These are phyloP conservation scores for Clarias fuscus DNA, from an alignment of 2,797 vertebrate genomes.

Conservation along the genomic window DNA sequence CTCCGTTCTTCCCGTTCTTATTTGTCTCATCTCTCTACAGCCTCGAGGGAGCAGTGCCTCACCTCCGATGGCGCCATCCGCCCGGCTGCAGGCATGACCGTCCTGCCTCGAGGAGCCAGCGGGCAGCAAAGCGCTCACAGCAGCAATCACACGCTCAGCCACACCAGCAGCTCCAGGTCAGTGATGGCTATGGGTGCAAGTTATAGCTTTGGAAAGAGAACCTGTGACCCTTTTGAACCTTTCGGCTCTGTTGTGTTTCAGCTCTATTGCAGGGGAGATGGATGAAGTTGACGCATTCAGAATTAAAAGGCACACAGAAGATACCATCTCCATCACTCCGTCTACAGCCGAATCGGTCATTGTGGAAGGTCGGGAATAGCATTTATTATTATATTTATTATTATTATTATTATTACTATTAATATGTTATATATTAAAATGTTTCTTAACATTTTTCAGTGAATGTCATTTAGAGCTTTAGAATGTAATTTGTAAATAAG, in stretches of 20 bases:
- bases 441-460: background rate
- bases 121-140: slow-evolving; percentile 69
- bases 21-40: slow-evolving; percentile 69
- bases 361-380: slow-evolving; percentile 84
- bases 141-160: slow-evolving; percentile 59
- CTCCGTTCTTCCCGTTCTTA: slow-evolving; percentile 60
- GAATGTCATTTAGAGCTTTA: background rate
- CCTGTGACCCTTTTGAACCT: background rate
- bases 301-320: slow-evolving; percentile 81
- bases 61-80: slow-evolving; percentile 78
- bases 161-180: slow-evolving; percentile 79
- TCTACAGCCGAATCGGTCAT: slow-evolving; percentile 83
- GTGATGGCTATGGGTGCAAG: background rate
- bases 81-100: slow-evolving; percentile 87
- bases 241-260: slow-evolving; percentile 62
- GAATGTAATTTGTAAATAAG: background rate
- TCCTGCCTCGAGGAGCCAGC: slow-evolving; percentile 76
- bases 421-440: background rate
- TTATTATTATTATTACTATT: background rate
- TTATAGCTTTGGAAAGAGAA: background rate
- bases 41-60: slow-evolving; percentile 74
- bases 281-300: slow-evolving; percentile 87
- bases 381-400: background rate
- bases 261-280: slow-evolving; percentile 88
- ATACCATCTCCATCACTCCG: slow-evolving; percentile 80